Conservation (phyloP, 2,888 invertebrate species). For the Agrochola litura region DNA sequence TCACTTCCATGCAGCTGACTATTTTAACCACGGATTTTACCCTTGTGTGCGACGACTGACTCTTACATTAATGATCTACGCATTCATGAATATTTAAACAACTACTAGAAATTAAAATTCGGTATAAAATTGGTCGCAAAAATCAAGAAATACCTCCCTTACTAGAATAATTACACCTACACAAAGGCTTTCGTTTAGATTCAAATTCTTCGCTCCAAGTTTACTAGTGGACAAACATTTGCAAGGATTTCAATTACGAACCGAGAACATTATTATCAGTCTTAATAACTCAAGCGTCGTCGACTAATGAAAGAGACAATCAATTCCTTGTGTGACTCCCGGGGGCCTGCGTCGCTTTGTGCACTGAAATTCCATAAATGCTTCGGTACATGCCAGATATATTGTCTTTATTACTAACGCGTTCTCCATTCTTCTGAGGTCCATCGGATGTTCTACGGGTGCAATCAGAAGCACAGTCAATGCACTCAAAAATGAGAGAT, state of each 20-base stretch:
- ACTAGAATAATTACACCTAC: background rate
- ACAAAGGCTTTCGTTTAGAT: slow-evolving; percentile 22
- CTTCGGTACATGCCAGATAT: background rate
- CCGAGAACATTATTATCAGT: background rate
- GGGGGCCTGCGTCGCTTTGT: background rate
- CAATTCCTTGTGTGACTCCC: slow-evolving; percentile 8
- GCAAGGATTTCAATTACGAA: background rate
- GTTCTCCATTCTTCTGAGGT: background rate
- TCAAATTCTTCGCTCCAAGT: slow-evolving; percentile 3
- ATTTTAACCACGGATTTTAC: too few relatives aligned
- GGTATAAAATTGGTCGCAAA: background rate
- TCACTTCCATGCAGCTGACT: too few relatives aligned
- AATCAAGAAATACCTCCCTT: background rate
- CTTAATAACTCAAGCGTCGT: background rate
- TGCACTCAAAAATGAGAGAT: slow-evolving; percentile 12
- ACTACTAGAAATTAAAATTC: background rate
- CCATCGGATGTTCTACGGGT: background rate
- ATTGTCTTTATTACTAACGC: background rate
- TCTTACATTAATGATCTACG: background rate
- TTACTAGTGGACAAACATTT: slow-evolving; percentile 5
- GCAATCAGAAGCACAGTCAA: slow-evolving; percentile 13
- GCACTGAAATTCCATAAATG: background rate
- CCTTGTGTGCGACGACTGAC: background rate
- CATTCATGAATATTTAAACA: background rate
- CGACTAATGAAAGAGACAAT: slow-evolving; percentile 4